A percentile compares a stretch with the other conserved stretches of the same genome.
Conservation (phyloP, 2,113 vertebrate species). For the Mustelus asterias region DNA sequence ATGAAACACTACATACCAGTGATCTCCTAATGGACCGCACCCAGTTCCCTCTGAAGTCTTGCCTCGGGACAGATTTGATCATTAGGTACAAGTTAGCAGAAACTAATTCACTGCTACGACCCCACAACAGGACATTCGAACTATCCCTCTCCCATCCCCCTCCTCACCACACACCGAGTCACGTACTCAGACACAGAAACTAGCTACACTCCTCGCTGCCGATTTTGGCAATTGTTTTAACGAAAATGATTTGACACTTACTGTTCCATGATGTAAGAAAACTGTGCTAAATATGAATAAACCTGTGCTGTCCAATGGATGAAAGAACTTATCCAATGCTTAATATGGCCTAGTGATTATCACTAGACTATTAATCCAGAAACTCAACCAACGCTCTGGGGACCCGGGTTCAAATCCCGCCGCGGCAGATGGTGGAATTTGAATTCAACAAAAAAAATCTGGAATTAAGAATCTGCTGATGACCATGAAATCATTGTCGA, state of each 20-base stretch:
- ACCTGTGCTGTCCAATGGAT: neutral
- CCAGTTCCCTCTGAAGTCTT: neutral
- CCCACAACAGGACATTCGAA: neutral
- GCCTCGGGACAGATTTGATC: slow-evolving; percentile 33
- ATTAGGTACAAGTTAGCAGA: slow-evolving; percentile 33
- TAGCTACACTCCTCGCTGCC: neutral
- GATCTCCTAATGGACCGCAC: slow-evolving; percentile 36
- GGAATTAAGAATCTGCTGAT: no score
- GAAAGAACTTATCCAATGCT: neutral
- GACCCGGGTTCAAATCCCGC: no score
- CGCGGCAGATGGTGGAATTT: no score
- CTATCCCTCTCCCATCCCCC: neutral
- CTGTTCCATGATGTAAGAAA: neutral
- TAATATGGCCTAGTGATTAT: neutral
- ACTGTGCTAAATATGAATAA: neutral
- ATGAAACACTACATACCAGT: slow-evolving; percentile 28
- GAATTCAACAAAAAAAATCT: no score
- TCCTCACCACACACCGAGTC: neutral
- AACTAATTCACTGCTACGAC: slow-evolving; percentile 22
- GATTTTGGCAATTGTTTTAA: neutral
- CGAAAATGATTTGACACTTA: neutral
- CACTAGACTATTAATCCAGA: no score
- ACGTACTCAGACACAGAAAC: neutral
- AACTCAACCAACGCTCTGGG: no score
- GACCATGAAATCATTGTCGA: no score